Base-by-base conservation (phyloP, 2,797 vertebrate species). In the Mormyrus hasselquistii region DNA sequence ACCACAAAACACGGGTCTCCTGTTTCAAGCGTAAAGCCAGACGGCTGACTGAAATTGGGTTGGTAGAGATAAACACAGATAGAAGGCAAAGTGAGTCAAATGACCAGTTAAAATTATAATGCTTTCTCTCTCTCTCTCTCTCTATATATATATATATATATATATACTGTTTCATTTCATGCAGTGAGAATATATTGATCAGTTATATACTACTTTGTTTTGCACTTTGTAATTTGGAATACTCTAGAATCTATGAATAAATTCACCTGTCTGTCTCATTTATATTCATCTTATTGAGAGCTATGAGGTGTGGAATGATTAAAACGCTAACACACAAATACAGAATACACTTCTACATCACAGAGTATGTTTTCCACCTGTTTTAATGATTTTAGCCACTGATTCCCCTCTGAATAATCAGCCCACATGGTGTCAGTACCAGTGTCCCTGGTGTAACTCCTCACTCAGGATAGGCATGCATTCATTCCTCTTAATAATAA, bases 401-500 rank as follows among this genome's bases (percentile, higher is more conserved):
- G 83, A 86, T 29, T 53, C 84, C 84, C 52, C 84, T 86, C 84
- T 55, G 52, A 55, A 55, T 16, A 55, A n/a, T 14, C 49, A 38
- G 50, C 50, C 84, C 84, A 86, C 84, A 29, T 50, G 49, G 84
- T 55, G 52, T 86, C 50, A 86, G 25, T 55, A 25, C 14, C 84
- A 38, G 49, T 16, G 25, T 55, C 84, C 49, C 82, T 49, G 25
- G 4, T 53, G 49, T 86, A 55, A 53, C 47, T 86, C 14, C 50
- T 55, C 52, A 86, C 25, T 53, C 47, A 34, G 52, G 29, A 86
- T 19, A 34, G 84, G n/a, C 55, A 19, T 55, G 52, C 50, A 53
- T 38, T 38, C 5, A n/a, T 86, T 86, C 50, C 84, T 86, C 50
- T 86, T 86, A 86, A 86, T 53, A 55, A 53, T 86, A 55, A 86